Percentiles rank a stretch among this genome's conserved stretches.
Conservation (phyloP, 2,888 invertebrate genomes). For the Crematogaster levior region DNA sequence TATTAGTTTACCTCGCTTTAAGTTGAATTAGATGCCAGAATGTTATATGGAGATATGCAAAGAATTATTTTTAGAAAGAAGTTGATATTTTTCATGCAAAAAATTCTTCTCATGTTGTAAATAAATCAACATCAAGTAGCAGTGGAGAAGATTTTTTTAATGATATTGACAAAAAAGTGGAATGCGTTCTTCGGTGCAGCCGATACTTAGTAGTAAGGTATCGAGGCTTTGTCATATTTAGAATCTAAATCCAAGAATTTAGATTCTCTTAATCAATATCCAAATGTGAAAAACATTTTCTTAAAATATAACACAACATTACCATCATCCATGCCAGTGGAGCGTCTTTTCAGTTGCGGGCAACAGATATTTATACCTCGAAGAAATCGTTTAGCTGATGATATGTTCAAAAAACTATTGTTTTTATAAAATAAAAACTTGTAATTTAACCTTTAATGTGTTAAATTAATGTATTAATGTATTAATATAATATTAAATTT, state of each 20-base stretch:
- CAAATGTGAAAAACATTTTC: not conserved
- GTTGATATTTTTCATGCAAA: too few species aligned
- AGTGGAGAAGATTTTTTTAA: not conserved
- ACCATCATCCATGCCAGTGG: too few species aligned
- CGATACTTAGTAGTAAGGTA: not conserved
- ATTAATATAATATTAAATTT: too few species aligned
- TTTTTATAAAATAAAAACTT: not conserved
- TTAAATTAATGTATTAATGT: too few species aligned
- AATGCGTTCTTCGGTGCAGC: not conserved
- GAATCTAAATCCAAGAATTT: too few species aligned
- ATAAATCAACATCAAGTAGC: not conserved
- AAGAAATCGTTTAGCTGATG: too few species aligned
- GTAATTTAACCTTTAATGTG: too few species aligned
- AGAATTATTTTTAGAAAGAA: not conserved
- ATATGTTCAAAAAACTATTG: not conserved
- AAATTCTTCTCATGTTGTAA: not conserved
- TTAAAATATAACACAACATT: too few species aligned
- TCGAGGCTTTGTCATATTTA: not conserved
- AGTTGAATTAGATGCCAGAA: constrained; percentile 6
- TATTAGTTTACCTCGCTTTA: not conserved
- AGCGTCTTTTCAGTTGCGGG: too few species aligned
- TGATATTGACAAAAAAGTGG: not conserved
- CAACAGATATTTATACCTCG: too few species aligned
- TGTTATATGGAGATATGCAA: not conserved
- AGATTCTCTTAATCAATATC: not conserved